Evolutionary conservation across 2,888 invertebrate species (phyloP).

Genomic region (Carcina quercana): DNA sequence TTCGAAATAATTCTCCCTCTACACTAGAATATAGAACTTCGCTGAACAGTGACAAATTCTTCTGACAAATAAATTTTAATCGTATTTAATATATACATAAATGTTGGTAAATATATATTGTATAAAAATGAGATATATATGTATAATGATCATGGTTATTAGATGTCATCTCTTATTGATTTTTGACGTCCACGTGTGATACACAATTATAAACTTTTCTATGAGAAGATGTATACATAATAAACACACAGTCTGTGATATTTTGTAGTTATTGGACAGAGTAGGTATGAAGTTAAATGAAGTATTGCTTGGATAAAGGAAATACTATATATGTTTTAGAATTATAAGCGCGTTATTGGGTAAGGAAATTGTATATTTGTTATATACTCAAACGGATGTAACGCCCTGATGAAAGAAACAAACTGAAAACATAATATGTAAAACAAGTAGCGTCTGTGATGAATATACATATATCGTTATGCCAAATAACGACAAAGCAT

Average conservation of each 20-base stretch:
- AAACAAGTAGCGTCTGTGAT: slow-evolving; percentile 66
- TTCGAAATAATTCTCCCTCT: slow-evolving; percentile 17
- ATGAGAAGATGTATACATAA: slow-evolving; percentile 74
- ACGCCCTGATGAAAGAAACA: slow-evolving; percentile 38
- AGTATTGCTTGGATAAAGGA: slow-evolving; percentile 69
- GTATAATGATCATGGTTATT: slow-evolving; percentile 59
- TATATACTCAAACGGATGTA: slow-evolving; percentile 48
- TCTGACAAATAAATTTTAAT: slow-evolving; percentile 62
- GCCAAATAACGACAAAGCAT: slow-evolving; percentile 53
- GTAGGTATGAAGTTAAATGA: slow-evolving; percentile 68
- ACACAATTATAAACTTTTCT: slow-evolving; percentile 73
- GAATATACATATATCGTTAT: slow-evolving; percentile 65
- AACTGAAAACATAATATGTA: slow-evolving; percentile 45
- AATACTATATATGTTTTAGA: slow-evolving; percentile 65
- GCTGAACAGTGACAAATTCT: slow-evolving; percentile 49
- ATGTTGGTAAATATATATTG: slow-evolving; percentile 51
- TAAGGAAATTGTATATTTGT: slow-evolving; percentile 61
- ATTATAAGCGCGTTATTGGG: slow-evolving; percentile 62
- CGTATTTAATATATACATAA: slow-evolving; percentile 50
- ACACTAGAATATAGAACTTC: slow-evolving; percentile 27
- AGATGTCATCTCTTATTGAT: slow-evolving; percentile 68
- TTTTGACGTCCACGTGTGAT: slow-evolving; percentile 72
- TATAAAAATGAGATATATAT: slow-evolving; percentile 51
- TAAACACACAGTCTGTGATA: slow-evolving; percentile 74
- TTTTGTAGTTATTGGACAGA: slow-evolving; percentile 73